These are phyloP conservation scores for Peromyscus melanophrys DNA, from an alignment of 2,797 vertebrate genomes.

Conservation along the genomic window DNA sequence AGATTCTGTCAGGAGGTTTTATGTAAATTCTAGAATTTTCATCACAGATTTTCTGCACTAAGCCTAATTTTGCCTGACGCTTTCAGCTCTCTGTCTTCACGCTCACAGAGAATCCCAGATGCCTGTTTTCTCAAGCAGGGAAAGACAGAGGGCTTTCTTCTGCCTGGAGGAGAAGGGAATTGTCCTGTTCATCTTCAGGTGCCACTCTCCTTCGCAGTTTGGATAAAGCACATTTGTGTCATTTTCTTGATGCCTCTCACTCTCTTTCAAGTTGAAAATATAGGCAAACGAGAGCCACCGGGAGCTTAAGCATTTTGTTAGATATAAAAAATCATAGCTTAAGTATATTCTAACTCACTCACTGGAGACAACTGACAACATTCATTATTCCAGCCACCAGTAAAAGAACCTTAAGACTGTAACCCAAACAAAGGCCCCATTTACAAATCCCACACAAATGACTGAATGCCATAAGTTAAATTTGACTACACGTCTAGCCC, in stretches of 20 bases:
- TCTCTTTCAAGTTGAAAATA: slow-evolving; percentile 69
- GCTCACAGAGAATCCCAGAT: slow-evolving; percentile 71
- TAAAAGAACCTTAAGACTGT: slow-evolving; percentile 14
- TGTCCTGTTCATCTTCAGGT: slow-evolving; percentile 79
- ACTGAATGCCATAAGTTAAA: neutral
- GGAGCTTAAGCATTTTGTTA: slow-evolving; percentile 42
- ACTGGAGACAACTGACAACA: slow-evolving; percentile 10
- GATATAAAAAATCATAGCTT: slow-evolving; percentile 44
- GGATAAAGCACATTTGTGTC: slow-evolving; percentile 11
- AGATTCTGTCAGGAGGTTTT: slow-evolving; percentile 83
- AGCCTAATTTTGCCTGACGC: slow-evolving; percentile 71
- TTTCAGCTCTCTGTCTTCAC: slow-evolving; percentile 71
- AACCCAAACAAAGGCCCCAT: neutral
- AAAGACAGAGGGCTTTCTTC: slow-evolving; percentile 79
- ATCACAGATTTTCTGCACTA: slow-evolving; percentile 72
- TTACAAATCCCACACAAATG: neutral
- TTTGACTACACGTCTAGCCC: neutral
- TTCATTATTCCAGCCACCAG: neutral
- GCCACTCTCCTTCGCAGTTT: slow-evolving; percentile 2
- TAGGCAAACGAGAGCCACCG: slow-evolving; percentile 51
- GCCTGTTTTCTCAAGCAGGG: slow-evolving; percentile 78
- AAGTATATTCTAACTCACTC: slow-evolving; percentile 33
- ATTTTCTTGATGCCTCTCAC: slow-evolving; percentile 31
- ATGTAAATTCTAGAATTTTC: slow-evolving; percentile 82
- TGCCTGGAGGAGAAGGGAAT: slow-evolving; percentile 61